phyloP scores from a whole-genome alignment of 2,797 vertebrate species.

The Chrysocyon brachyurus region DNA sequence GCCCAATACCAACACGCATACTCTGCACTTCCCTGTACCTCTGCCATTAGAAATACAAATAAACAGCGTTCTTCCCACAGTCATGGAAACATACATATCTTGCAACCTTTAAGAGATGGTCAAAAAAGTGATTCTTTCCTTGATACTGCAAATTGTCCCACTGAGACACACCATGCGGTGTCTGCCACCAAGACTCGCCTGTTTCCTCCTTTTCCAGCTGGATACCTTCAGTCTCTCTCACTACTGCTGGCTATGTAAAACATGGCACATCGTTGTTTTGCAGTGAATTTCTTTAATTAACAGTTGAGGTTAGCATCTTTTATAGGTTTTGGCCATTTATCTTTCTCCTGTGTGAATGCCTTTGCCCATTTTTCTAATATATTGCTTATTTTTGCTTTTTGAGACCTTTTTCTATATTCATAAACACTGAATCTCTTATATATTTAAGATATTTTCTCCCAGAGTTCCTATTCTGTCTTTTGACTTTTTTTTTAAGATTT shows the following conservation, averaged over 20 bases:
- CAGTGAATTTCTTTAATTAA: not conserved
- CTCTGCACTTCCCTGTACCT: rapidly evolving
- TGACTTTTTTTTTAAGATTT: not conserved
- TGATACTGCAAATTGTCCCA: not conserved
- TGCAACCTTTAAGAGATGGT: not conserved
- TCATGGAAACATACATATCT: not conserved
- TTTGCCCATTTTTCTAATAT: slow-evolving; percentile 27
- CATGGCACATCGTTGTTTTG: not conserved
- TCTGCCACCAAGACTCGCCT: rapidly evolving
- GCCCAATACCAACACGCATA: not conserved
- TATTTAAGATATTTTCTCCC: slow-evolving; percentile 5
- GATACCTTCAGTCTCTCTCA: not conserved
- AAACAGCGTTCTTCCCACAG: not conserved
- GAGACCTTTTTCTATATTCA: not conserved
- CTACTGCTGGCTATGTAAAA: not conserved
- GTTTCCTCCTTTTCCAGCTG: not conserved
- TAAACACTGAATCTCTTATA: not conserved
- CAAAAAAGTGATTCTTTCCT: not conserved
- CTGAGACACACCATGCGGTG: rapidly evolving
- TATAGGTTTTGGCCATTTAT: not conserved
- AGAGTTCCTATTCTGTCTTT: not conserved
- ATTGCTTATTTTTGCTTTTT: not conserved
- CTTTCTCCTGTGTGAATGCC: not conserved
- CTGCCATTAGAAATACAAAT: too few relatives aligned
- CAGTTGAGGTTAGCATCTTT: not conserved